Conservation (phyloP, 2,888 invertebrate genomes). For the Andricus quercusramuli region DNA sequence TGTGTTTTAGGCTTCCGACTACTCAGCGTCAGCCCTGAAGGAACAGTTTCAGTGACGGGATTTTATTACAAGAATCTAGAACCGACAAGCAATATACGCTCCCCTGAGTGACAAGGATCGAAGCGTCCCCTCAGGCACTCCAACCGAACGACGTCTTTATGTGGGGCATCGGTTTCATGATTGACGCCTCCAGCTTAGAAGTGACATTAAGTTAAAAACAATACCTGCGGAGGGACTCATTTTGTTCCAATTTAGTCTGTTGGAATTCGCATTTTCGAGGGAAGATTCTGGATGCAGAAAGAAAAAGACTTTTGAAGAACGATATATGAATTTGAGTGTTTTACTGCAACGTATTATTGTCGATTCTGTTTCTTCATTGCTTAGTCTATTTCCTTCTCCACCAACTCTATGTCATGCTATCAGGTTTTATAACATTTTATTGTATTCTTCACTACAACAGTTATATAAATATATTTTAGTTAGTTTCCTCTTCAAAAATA, state of each 20-base stretch:
- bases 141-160: not conserved
- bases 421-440: no score
- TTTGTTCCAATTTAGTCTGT: not conserved
- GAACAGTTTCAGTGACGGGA: not conserved
- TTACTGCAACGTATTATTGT: no score
- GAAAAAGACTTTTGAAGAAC: no score
- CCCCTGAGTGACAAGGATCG: conserved; percentile 1
- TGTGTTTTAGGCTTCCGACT: not conserved
- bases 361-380: no score
- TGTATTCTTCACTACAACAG: no score
- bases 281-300: no score
- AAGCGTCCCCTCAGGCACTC: not conserved
- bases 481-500: no score
- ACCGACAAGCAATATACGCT: not conserved
- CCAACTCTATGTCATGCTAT: no score
- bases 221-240: not conserved
- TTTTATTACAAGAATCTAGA: not conserved
- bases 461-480: no score
- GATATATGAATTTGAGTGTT: no score
- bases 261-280: not conserved
- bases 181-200: not conserved
- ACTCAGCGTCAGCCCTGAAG: not conserved
- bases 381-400: no score
- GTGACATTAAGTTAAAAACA: not conserved
- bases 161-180: not conserved